Percentiles rank a stretch among this genome's conserved stretches.
phyloP scores from a whole-genome alignment of 2,888 invertebrate species.

The Agonopterix arenella region DNA sequence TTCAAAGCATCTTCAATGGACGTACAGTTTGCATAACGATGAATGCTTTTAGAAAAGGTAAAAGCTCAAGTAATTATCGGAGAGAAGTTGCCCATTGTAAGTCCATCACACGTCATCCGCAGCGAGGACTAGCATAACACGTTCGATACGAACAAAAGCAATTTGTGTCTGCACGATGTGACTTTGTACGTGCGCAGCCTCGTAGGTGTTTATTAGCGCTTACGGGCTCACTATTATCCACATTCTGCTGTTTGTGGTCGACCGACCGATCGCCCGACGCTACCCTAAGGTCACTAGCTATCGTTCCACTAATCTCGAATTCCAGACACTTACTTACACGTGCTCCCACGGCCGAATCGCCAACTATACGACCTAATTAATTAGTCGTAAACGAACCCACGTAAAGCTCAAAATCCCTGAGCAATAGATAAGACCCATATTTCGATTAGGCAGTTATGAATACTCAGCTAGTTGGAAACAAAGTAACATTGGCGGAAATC shows the following conservation, averaged over 20 bases:
- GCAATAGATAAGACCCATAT: constrained; percentile 32
- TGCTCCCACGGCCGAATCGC: constrained; percentile 29
- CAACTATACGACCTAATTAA: constrained; percentile 38
- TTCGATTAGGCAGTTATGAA: constrained; percentile 48
- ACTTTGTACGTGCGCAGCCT: constrained; percentile 65
- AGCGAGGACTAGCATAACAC: constrained; percentile 41
- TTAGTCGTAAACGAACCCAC: constrained; percentile 17
- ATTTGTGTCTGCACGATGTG: constrained; percentile 70
- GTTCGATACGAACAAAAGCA: constrained; percentile 69
- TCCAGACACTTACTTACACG: constrained; percentile 40
- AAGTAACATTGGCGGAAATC: constrained; percentile 64
- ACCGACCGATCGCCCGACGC: constrained; percentile 13
- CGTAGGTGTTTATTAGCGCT: constrained; percentile 67
- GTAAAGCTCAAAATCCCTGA: constrained; percentile 9
- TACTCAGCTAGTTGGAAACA: constrained; percentile 49
- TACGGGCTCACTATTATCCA: constrained; percentile 19
- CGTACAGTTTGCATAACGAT: constrained; percentile 27
- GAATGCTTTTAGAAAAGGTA: constrained; percentile 36
- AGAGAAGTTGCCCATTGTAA: constrained; percentile 42
- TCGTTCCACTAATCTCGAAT: constrained; percentile 53
- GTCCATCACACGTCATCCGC: constrained; percentile 49
- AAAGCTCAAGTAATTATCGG: constrained; percentile 47
- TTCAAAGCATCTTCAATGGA: constrained; percentile 11
- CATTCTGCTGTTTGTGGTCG: constrained; percentile 15
- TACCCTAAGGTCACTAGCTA: constrained; percentile 50